Percentiles rank a stretch among this genome's conserved stretches.
Conservation (phyloP, 2,797 vertebrate genomes). For the Australoheros facetus region DNA sequence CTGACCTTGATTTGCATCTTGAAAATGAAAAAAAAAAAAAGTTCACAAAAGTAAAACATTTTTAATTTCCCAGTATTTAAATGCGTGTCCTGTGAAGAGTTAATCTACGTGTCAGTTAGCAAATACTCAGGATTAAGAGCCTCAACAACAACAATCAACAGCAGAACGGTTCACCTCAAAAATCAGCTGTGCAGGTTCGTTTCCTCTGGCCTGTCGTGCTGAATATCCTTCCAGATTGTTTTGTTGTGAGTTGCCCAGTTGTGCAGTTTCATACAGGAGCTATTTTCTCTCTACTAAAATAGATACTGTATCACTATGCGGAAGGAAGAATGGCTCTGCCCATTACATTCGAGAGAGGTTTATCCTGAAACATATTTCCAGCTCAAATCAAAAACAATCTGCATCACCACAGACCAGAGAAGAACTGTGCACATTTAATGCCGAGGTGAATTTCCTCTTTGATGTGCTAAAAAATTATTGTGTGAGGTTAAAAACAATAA, state of each 20-base stretch:
- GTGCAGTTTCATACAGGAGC: background rate
- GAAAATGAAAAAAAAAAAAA: background rate
- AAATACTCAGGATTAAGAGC: conserved; percentile 6
- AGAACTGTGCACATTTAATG: background rate
- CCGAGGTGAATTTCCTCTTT: background rate
- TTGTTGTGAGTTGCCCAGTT: background rate
- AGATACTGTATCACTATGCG: background rate
- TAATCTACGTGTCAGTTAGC: background rate
- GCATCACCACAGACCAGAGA: too few relatives aligned
- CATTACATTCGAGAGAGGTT: too few relatives aligned
- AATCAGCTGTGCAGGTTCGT: background rate
- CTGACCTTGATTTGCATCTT: background rate
- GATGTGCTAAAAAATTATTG: background rate
- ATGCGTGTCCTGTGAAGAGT: background rate
- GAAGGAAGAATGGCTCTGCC: background rate
- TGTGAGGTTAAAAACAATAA: background rate
- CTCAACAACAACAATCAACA: background rate
- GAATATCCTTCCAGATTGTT: background rate
- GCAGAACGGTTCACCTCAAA: background rate
- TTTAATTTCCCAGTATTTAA: background rate
- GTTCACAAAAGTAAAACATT: background rate
- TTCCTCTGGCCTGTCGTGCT: background rate
- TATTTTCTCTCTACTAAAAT: background rate
- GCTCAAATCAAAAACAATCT: background rate
- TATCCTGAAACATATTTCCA: accelerated